Percentiles rank a stretch among this genome's conserved stretches.
These are phyloP conservation scores for Chydorus sphaericus DNA, from an alignment of 2,888 invertebrate species.

Conservation along the genomic window DNA sequence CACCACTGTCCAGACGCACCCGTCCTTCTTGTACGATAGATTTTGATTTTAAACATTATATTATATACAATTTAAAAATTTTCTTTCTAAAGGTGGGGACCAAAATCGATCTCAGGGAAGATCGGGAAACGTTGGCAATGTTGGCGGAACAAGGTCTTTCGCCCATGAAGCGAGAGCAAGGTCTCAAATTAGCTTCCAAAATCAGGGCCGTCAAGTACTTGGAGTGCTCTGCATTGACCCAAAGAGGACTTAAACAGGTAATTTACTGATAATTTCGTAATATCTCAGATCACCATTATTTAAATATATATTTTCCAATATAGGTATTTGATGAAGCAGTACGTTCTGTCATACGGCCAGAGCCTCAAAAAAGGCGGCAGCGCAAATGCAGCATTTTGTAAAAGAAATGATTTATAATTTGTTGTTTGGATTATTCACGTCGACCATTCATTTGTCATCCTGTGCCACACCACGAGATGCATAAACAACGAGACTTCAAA, in stretches of 20 bases:
- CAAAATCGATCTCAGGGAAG: slow-evolving; percentile 96
- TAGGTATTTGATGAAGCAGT: slow-evolving; percentile 99
- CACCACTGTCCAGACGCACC: slow-evolving; percentile 99
- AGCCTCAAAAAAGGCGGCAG: slow-evolving; percentile 86
- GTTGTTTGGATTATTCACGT: background rate
- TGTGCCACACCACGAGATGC: background rate
- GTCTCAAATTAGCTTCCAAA: slow-evolving; percentile 95
- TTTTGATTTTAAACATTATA: background rate
- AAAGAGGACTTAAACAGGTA: slow-evolving; percentile 85
- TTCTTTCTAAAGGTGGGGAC: slow-evolving; percentile 51
- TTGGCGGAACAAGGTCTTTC: slow-evolving; percentile 87
- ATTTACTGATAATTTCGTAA: background rate
- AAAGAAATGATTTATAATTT: background rate
- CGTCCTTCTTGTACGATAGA: slow-evolving; percentile 89
- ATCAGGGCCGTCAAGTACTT: slow-evolving; percentile 97
- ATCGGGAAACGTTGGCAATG: slow-evolving; percentile 81
- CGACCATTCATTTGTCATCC: background rate
- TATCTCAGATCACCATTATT: background rate
- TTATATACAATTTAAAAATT: background rate
- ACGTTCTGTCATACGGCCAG: slow-evolving; percentile 88
- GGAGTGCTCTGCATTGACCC: slow-evolving; percentile 98
- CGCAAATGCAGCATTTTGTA: slow-evolving; percentile 52
- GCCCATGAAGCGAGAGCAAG: slow-evolving; percentile 93
- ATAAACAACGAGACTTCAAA: background rate
- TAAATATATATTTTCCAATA: background rate